Conservation (phyloP, 2,888 invertebrate species). For the Apodemia hepburni region DNA sequence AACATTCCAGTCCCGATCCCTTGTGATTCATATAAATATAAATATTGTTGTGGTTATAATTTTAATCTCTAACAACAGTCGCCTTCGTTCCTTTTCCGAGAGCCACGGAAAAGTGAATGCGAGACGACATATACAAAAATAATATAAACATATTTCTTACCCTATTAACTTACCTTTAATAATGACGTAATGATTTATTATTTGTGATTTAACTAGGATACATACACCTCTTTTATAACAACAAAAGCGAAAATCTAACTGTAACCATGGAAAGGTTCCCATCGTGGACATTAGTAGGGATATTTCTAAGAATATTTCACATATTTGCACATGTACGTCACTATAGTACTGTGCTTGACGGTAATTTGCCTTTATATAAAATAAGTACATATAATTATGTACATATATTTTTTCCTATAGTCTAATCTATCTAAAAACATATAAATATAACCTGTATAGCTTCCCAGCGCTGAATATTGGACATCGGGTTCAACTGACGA, state of each 20-base stretch:
- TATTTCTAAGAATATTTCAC: background rate
- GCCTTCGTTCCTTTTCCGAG: slow-evolving; percentile 44
- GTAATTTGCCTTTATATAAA: slow-evolving; percentile 17
- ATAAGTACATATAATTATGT: slow-evolving; percentile 21
- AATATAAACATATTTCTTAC: slow-evolving; percentile 40
- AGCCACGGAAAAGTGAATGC: slow-evolving; percentile 48
- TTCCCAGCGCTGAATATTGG: too few relatives aligned
- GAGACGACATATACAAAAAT: slow-evolving; percentile 50
- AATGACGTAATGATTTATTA: slow-evolving; percentile 21
- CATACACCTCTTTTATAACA: slow-evolving; percentile 20
- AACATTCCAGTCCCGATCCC: slow-evolving; percentile 37
- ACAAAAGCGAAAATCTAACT: slow-evolving; percentile 20
- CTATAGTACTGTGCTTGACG: background rate
- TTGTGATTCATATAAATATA: slow-evolving; percentile 30
- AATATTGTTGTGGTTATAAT: slow-evolving; percentile 31
- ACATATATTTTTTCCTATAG: slow-evolving; percentile 17
- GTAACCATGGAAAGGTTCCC: background rate
- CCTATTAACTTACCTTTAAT: slow-evolving; percentile 22
- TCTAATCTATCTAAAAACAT: slow-evolving; percentile 8
- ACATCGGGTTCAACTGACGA: too few relatives aligned
- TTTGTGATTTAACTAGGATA: slow-evolving; percentile 21
- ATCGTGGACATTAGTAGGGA: background rate
- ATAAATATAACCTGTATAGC: background rate
- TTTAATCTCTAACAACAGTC: slow-evolving; percentile 40
- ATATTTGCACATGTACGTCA: too few relatives aligned